These are phyloP conservation scores for Oreochromis niloticus DNA, from an alignment of 2,113 vertebrate genomes.

Conservation along the genomic window DNA sequence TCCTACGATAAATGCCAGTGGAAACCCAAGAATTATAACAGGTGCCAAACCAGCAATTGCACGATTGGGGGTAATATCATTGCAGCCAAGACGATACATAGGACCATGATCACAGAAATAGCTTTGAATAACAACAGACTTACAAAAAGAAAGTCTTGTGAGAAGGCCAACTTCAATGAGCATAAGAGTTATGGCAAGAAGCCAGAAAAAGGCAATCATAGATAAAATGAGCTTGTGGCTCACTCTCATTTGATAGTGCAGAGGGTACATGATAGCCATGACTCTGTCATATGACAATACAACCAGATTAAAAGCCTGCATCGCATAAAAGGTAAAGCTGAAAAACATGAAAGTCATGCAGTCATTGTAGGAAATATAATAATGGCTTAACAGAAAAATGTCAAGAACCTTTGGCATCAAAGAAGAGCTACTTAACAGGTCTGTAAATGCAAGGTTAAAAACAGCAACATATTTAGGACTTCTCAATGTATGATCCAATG, in stretches of 20 bases:
- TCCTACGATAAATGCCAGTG: fast-evolving
- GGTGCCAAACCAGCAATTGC: fast-evolving
- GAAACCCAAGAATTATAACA: neutral
- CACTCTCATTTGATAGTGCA: no score
- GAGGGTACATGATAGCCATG: no score
- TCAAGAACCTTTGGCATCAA: no score
- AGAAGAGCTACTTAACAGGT: conserved; percentile 56
- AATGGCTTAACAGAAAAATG: no score
- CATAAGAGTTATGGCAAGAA: fast-evolving
- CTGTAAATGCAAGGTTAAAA: conserved; percentile 64
- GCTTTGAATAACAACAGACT: neutral
- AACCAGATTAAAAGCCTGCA: no score
- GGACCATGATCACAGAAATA: neutral
- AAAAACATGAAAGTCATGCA: no score
- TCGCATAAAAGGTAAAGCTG: no score
- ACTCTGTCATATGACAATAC: no score
- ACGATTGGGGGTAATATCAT: fast-evolving
- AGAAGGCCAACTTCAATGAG: neutral
- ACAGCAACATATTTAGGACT: conserved; percentile 68
- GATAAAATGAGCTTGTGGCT: neutral
- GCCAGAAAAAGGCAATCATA: neutral
- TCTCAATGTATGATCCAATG: conserved; percentile 44
- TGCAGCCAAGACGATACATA: neutral
- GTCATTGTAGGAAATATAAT: no score
- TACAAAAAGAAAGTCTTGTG: neutral